Conservation (phyloP, 2,113 vertebrate species). For the Otis tarda region DNA sequence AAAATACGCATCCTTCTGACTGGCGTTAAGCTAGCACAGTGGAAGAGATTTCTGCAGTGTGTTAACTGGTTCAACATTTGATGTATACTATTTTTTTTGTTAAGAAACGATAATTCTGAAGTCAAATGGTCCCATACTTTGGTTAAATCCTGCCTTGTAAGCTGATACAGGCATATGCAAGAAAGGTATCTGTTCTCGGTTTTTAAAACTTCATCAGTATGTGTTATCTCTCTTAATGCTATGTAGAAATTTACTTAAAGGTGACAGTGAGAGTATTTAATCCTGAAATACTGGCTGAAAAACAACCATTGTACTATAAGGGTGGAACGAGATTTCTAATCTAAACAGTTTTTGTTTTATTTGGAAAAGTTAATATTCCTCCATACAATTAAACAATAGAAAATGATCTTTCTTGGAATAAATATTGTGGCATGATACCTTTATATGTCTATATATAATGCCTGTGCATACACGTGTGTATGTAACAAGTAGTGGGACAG, state of each 20-base stretch:
- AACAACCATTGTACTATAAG: not conserved
- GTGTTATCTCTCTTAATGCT: not conserved
- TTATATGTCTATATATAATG: not conserved
- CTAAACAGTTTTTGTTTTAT: not conserved
- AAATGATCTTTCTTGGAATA: not conserved
- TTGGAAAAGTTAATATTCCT: conserved; percentile 6
- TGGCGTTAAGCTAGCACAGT: not conserved
- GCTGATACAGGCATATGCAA: not conserved
- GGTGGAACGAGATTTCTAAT: not conserved
- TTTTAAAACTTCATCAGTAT: not conserved
- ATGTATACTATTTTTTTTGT: not conserved
- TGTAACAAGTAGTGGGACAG: not conserved
- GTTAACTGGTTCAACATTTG: not conserved
- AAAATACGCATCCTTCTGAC: not conserved
- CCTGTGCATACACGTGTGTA: not conserved
- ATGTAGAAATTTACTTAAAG: not conserved
- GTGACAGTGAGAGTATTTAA: not conserved
- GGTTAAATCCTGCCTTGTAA: not conserved
- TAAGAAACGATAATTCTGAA: not conserved
- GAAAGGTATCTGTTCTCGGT: not conserved
- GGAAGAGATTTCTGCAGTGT: not conserved
- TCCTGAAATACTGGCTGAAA: not conserved
- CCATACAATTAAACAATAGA: not conserved
- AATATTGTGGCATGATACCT: not conserved
- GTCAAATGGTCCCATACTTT: not conserved